Evolutionary conservation across 2,113 vertebrate species (phyloP).

Genomic region (Hystrix cristata): DNA sequence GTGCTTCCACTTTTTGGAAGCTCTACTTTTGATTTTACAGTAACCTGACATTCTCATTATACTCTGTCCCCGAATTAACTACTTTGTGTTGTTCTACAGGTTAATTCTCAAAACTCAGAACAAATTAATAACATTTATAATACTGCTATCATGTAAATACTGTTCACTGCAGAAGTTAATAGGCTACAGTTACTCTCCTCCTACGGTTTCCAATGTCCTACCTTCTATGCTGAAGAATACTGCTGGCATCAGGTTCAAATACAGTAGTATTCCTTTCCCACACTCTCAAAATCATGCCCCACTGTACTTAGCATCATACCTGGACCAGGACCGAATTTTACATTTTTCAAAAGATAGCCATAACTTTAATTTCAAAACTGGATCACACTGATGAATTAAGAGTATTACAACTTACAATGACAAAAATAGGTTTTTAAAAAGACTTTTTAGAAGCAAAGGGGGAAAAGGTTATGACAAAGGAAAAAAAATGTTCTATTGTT

Average conservation of each 20-base stretch:
- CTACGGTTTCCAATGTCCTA: neutral
- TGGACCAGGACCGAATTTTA: neutral
- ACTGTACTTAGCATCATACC: neutral
- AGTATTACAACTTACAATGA: neutral
- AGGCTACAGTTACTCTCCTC: neutral
- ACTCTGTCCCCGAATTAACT: conserved; percentile 41
- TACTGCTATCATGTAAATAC: neutral
- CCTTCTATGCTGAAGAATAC: neutral
- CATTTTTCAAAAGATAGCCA: conserved; percentile 28
- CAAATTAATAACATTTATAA: neutral
- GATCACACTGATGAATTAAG: neutral
- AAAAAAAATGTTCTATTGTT: conserved; percentile 7
- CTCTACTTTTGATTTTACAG: conserved; percentile 8
- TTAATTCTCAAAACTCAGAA: conserved; percentile 55
- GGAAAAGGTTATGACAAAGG: neutral
- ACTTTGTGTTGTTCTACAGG: neutral
- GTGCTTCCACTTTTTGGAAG: neutral
- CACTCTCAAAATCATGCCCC: neutral
- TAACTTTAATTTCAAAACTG: conserved; percentile 51
- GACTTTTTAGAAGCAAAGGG: neutral
- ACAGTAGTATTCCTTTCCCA: conserved; percentile 5
- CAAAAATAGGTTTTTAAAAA: conserved; percentile 33
- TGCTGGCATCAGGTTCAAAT: conserved; percentile 5
- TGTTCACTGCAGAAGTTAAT: conserved; percentile 3
- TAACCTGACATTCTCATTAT: conserved; percentile 29